A percentile compares a stretch with the other conserved stretches of the same genome.
These are phyloP conservation scores for Polydrusus pterygomalis DNA, from an alignment of 2,888 invertebrate genomes.

Conservation along the genomic window DNA sequence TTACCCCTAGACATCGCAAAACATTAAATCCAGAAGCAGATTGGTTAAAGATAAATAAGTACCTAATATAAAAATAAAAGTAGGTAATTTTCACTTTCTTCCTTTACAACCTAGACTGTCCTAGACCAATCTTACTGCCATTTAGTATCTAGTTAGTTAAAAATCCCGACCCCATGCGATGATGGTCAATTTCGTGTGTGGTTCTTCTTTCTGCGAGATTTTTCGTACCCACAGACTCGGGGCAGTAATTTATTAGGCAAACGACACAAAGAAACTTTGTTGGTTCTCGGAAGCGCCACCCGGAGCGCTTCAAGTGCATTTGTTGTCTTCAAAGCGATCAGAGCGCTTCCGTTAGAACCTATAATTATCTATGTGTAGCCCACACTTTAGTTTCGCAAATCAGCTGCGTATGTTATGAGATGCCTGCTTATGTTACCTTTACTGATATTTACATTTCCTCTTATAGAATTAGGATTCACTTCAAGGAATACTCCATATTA, in stretches of 20 bases:
- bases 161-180: slow-evolving; percentile 23
- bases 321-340: slow-evolving; percentile 58
- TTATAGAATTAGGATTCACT: too few species aligned
- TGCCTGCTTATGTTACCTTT: neutral
- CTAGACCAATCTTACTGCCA: neutral
- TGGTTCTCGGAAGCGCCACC: slow-evolving; percentile 68
- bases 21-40: too few species aligned
- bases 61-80: too few species aligned
- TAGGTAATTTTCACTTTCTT: too few species aligned
- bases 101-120: neutral
- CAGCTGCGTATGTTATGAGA: neutral
- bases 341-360: slow-evolving; percentile 68
- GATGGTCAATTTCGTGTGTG: slow-evolving; percentile 42
- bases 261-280: slow-evolving; percentile 69
- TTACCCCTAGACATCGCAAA: too few species aligned
- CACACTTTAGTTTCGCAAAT: slow-evolving; percentile 59
- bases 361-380: slow-evolving; percentile 69
- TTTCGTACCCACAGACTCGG: slow-evolving; percentile 39
- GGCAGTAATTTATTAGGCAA: slow-evolving; percentile 61
- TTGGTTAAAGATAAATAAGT: too few species aligned
- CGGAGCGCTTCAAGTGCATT: slow-evolving; percentile 61
- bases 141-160: slow-evolving; percentile 17
- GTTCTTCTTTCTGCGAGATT: slow-evolving; percentile 31
- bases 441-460: too few species aligned
- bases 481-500: too few species aligned